Evolutionary conservation across 64 coral and sea anemone genomes (phyloP).

Genomic region (Cladopsammia gracilis): DNA sequence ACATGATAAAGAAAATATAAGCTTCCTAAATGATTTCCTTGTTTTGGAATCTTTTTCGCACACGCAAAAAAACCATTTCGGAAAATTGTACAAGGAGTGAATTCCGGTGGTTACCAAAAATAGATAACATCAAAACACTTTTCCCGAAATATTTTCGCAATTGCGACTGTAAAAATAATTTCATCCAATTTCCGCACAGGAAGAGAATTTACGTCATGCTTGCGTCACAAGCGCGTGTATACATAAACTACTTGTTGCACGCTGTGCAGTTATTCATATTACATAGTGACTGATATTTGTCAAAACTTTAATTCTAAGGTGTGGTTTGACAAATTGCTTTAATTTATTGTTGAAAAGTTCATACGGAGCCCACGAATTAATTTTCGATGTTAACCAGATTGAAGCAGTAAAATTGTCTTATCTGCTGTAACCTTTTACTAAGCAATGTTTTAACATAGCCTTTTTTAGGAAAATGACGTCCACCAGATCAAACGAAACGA

Average conservation of each 20-base stretch:
- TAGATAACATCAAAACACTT: not conserved
- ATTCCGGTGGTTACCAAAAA: not conserved
- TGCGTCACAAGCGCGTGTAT: no score
- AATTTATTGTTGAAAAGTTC: conserved; percentile 2
- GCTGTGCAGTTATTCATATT: no score
- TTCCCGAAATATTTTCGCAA: not conserved
- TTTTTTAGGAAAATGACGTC: no score
- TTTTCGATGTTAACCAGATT: no score
- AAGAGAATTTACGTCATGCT: not conserved
- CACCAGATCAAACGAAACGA: no score
- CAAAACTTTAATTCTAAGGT: conserved; percentile 1
- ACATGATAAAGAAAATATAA: not conserved
- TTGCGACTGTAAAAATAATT: not conserved
- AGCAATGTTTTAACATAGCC: no score
- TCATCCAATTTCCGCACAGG: conserved; percentile 26
- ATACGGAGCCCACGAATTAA: no score
- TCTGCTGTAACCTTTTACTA: no score
- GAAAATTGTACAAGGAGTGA: not conserved
- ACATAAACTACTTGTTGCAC: no score
- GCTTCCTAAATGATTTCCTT: conserved; percentile 22
- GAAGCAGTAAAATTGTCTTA: no score
- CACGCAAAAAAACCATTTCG: not conserved
- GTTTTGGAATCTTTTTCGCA: not conserved
- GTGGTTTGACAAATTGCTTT: conserved; percentile 30
- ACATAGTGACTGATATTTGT: not conserved